These are phyloP conservation scores for Caenorhabditis zanzibari DNA, from an alignment of 2,888 invertebrate species.

Conservation along the genomic window DNA sequence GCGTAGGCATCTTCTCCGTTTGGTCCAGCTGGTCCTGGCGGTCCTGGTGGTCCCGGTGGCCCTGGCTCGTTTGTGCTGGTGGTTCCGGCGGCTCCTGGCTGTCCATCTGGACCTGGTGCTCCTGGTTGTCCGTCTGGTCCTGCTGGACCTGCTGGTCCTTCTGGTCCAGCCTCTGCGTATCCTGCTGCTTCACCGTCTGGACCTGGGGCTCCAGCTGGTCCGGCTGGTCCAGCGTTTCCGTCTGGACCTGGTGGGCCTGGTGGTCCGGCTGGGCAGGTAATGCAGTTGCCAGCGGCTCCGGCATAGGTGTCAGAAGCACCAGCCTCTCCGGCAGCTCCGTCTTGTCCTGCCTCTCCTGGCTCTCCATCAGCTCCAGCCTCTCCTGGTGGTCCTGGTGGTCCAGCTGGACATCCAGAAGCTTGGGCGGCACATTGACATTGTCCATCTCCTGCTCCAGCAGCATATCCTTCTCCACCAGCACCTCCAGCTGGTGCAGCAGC, in stretches of 20 bases:
- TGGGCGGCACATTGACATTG: conserved; percentile 66
- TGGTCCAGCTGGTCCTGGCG: conserved; percentile 72
- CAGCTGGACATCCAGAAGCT: conserved; percentile 73
- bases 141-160: conserved; percentile 65
- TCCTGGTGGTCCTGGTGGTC: conserved; percentile 76
- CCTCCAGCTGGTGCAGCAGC: conserved; percentile 46
- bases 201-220: conserved; percentile 63
- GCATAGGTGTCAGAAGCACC: conserved; percentile 58
- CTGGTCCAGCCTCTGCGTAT: conserved; percentile 56
- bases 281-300: conserved; percentile 65
- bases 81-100: conserved; percentile 64
- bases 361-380: conserved; percentile 61
- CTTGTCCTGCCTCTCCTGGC: conserved; percentile 62
- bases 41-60: conserved; percentile 72
- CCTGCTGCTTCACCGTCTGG: conserved; percentile 56
- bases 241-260: conserved; percentile 68
- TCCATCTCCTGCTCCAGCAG: conserved; percentile 57
- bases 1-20: conserved; percentile 65
- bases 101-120: conserved; percentile 66
- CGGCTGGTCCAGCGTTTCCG: conserved; percentile 63
- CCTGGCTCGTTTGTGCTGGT: conserved; percentile 69
- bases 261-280: conserved; percentile 65
- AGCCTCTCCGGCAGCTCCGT: conserved; percentile 56
- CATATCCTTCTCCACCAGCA: conserved; percentile 50
- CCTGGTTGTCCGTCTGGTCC: conserved; percentile 72